phyloP scores from a whole-genome alignment of 2,797 vertebrate species.

The Australoheros facetus region DNA sequence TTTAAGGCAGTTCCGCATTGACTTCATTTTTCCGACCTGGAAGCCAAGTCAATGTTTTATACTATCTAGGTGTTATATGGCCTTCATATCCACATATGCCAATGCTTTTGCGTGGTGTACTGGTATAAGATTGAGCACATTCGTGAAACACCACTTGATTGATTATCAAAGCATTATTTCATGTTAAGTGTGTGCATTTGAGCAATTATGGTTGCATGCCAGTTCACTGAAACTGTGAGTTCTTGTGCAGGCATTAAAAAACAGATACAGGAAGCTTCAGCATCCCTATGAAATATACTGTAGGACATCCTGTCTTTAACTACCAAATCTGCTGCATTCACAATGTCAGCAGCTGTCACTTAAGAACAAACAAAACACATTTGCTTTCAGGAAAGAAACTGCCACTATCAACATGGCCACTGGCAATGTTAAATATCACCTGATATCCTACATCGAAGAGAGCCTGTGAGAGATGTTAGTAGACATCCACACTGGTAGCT shows the following conservation, averaged over 20 bases:
- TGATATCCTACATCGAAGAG: conserved; percentile 46
- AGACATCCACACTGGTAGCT: conserved; percentile 56
- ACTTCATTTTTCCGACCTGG: too few species aligned
- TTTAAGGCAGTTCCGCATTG: too few species aligned
- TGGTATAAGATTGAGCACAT: too few species aligned
- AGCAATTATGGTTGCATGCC: neutral
- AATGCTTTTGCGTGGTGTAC: too few species aligned
- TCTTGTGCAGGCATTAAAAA: neutral
- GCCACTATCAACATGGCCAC: conserved; percentile 9
- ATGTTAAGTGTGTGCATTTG: too few species aligned
- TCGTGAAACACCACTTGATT: too few species aligned
- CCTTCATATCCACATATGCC: too few species aligned
- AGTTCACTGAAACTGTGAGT: neutral
- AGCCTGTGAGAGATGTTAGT: conserved; percentile 55
- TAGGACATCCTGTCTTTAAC: conserved; percentile 4
- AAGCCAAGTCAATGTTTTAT: too few species aligned
- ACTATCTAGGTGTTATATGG: too few species aligned
- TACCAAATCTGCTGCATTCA: neutral
- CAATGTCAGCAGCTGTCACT: conserved; percentile 14
- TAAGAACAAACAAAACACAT: conserved; percentile 23
- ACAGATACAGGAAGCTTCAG: neutral
- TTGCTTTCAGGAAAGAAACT: conserved; percentile 27
- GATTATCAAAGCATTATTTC: too few species aligned
- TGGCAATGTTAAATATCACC: conserved; percentile 53
- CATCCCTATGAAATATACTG: neutral